phyloP scores from a whole-genome alignment of 2,888 invertebrate species.

The Hypena proboscidalis region DNA sequence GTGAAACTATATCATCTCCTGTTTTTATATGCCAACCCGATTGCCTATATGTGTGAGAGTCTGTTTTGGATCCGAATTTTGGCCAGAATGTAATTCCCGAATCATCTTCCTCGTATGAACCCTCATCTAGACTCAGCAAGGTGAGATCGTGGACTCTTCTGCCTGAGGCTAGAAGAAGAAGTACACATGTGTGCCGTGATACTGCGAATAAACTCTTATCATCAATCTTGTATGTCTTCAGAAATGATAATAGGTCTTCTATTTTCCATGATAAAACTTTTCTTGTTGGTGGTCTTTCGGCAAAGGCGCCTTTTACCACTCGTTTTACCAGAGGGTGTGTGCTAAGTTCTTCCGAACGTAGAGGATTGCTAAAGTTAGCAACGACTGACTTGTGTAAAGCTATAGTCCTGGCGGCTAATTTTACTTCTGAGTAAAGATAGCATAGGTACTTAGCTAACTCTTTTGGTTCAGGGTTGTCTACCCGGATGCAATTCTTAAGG shows the following conservation, averaged over 20 bases:
- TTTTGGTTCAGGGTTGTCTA: conserved; percentile 1
- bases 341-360: too few species aligned
- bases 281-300: too few species aligned
- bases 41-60: not conserved
- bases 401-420: conserved; percentile 22
- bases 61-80: not conserved
- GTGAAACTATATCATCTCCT: too few species aligned
- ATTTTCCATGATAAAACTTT: too few species aligned
- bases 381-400: conserved; percentile 27
- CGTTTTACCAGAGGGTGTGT: too few species aligned
- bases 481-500: not conserved
- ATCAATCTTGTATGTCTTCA: not conserved
- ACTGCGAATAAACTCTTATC: not conserved
- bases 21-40: too few species aligned
- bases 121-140: not conserved
- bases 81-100: not conserved
- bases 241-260: too few species aligned
- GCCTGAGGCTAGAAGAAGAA: not conserved
- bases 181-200: not conserved
- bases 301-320: too few species aligned
- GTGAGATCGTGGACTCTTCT: not conserved
- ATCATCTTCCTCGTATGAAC: too few species aligned
- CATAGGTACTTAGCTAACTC: conserved; percentile 15
- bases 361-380: too few species aligned
- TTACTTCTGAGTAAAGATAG: conserved; percentile 9